phyloP scores from a whole-genome alignment of 1,140 invertebrate species.

The Plodia interpunctella region DNA sequence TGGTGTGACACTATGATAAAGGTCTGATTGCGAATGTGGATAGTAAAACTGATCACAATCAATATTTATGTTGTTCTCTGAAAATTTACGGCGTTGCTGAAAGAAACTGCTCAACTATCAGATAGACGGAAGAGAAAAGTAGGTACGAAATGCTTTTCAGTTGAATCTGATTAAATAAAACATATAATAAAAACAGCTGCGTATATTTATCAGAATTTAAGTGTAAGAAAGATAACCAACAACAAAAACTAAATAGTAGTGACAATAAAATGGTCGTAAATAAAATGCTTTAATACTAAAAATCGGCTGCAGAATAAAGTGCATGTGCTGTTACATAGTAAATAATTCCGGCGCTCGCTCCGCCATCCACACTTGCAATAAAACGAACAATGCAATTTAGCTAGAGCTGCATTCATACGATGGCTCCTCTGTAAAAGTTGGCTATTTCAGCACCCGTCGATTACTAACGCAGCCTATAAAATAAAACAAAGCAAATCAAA shows the following conservation, averaged over 20 bases:
- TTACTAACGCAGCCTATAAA: slow-evolving; percentile 26
- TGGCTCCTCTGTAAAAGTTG: slow-evolving; percentile 52
- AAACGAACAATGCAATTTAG: slow-evolving; percentile 73
- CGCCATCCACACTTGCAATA: slow-evolving; percentile 62
- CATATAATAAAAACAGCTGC: too few relatives aligned
- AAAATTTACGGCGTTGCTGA: too few relatives aligned
- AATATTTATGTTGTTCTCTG: too few relatives aligned
- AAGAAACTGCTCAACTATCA: too few relatives aligned
- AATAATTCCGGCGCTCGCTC: slow-evolving; percentile 64
- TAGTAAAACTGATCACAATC: too few relatives aligned
- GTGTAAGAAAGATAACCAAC: too few relatives aligned
- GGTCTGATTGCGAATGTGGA: too few relatives aligned
- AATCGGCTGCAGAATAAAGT: slow-evolving; percentile 59
- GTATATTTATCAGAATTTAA: too few relatives aligned
- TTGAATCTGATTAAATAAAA: too few relatives aligned
- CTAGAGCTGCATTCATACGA: slow-evolving; percentile 58
- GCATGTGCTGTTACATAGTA: slow-evolving; percentile 67
- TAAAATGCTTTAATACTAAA: slow-evolving; percentile 51
- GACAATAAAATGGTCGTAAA: slow-evolving; percentile 16
- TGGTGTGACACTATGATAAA: too few relatives aligned
- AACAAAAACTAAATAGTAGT: slow-evolving; percentile 1
- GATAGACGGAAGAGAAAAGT: too few relatives aligned
- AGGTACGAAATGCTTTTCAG: too few relatives aligned
- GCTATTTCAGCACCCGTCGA: slow-evolving; percentile 39
- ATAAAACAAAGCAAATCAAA: slow-evolving; percentile 23